Percentiles rank a stretch among this genome's conserved stretches.
phyloP scores from a whole-genome alignment of 2,888 invertebrate genomes.

The Pristionchus japonicus region DNA sequence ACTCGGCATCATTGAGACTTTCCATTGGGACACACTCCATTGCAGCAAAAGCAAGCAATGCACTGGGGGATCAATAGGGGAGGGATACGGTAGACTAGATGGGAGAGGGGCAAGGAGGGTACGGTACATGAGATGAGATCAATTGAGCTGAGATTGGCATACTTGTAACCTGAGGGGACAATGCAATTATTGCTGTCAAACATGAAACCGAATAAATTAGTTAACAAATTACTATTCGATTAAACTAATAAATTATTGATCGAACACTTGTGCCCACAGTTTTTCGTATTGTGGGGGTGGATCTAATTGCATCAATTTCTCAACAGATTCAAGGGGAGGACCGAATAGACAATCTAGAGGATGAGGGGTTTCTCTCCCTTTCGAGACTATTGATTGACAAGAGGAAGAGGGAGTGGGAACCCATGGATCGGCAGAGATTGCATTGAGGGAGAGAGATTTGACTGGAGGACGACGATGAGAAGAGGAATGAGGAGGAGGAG shows the following conservation, averaged over 20 bases:
- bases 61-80: neutral
- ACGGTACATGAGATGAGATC: neutral
- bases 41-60: conserved; percentile 37
- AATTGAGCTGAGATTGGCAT: neutral
- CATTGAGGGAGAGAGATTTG: conserved; percentile 10
- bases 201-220: neutral
- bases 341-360: conserved; percentile 51
- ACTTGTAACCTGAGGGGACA: neutral
- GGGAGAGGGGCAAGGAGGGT: neutral
- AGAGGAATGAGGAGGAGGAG: conserved; percentile 22
- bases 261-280: conserved; percentile 52
- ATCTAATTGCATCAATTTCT: conserved; percentile 42
- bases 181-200: neutral
- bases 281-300: conserved; percentile 49
- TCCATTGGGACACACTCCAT: conserved; percentile 13
- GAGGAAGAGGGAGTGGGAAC: conserved; percentile 27
- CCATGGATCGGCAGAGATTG: conserved; percentile 34
- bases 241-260: neutral
- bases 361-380: conserved; percentile 18
- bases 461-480: conserved; percentile 15
- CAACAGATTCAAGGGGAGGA: conserved; percentile 49
- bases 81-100: neutral
- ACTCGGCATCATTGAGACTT: neutral
- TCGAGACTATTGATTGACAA: neutral
- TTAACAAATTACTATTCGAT: neutral